Base-by-base conservation (phyloP, 2,888 invertebrate genomes). In the Chloroclystis v-ata region DNA sequence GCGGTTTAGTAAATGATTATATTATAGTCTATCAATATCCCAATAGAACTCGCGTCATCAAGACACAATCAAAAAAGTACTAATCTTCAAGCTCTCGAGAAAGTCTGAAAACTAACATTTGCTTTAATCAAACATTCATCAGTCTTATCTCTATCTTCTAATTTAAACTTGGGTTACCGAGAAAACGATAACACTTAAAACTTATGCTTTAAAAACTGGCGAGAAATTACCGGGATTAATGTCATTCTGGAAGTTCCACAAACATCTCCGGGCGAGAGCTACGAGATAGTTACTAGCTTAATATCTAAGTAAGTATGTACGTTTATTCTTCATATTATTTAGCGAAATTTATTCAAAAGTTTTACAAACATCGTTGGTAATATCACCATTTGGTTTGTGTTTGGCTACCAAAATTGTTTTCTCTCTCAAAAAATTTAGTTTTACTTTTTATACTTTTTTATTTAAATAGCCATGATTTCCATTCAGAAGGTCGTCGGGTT, bases 191-290 rank as follows among this genome's bases (percentile, higher is more conserved):
- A 65, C 59, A 57, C 55, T 60, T 63, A 60, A 65, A 61, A 63
- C 62, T 65, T 65, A 63, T 54, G 58, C 61, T 66, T 61, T 62
- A 61, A 66, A 70, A 73, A 68, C 68, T 58, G 55, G 63, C 61
- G 61, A 60, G 65, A 71, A 72, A 77, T 76, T 73, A 73, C 72
- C 51, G 52, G 63, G 77, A 76, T 75, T 78, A 75, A 78, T 76
- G 75, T 71, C 76, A 70, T 78, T 78, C 66, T 65, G 58, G 72
- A 79, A 80, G 71, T 80, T 76, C 56, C 50, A 63, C 70, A 74
- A 80, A 78, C 74, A 76, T 75, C 67, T 67, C 65, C 67, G 9
- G 3, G 14, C 37, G 33, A 30, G 38, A 46, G 49, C 24, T 16
- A 16, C 13, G 11, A 11, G 10, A 20, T 25, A 13, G 28, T 28